Evolutionary conservation across 2,797 vertebrate species (phyloP).

Genomic region (Euthynnus affinis): DNA sequence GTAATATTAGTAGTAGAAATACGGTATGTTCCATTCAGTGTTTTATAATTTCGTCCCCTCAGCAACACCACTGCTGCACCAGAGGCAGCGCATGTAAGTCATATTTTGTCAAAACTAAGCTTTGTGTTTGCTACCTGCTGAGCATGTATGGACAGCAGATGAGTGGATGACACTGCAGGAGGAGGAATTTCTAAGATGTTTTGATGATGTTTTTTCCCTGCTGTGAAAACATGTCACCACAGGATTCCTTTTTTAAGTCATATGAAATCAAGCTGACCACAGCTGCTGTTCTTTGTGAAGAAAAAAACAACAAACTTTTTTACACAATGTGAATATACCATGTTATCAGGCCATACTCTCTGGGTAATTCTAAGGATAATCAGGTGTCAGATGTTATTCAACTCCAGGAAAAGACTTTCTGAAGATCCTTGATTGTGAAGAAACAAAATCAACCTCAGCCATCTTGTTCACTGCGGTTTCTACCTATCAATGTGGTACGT

Average conservation of each 20-base stretch:
- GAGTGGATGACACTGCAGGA: neutral
- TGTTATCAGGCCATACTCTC: neutral
- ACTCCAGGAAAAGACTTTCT: neutral
- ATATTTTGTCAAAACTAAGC: neutral
- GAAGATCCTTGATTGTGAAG: slow-evolving; percentile 1
- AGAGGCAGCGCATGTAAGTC: neutral
- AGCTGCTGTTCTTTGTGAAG: slow-evolving; percentile 21
- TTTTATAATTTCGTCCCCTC: no score
- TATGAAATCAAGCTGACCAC: slow-evolving; percentile 25
- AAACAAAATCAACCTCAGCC: slow-evolving; percentile 23
- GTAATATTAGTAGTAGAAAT: no score
- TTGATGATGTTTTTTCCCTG: neutral
- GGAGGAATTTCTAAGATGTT: neutral
- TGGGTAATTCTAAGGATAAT: slow-evolving; percentile 4
- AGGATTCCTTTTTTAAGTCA: slow-evolving; percentile 13
- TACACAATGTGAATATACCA: neutral
- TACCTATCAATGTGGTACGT: neutral
- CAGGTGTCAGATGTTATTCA: neutral
- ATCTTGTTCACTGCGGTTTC: neutral
- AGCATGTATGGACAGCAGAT: neutral
- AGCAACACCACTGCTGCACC: no score
- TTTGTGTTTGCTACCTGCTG: neutral
- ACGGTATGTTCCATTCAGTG: neutral
- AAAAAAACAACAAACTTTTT: slow-evolving; percentile 1
- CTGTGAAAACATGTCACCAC: slow-evolving; percentile 39